These are phyloP conservation scores for Labeo catla DNA, from an alignment of 2,113 vertebrate species.

Conservation along the genomic window DNA sequence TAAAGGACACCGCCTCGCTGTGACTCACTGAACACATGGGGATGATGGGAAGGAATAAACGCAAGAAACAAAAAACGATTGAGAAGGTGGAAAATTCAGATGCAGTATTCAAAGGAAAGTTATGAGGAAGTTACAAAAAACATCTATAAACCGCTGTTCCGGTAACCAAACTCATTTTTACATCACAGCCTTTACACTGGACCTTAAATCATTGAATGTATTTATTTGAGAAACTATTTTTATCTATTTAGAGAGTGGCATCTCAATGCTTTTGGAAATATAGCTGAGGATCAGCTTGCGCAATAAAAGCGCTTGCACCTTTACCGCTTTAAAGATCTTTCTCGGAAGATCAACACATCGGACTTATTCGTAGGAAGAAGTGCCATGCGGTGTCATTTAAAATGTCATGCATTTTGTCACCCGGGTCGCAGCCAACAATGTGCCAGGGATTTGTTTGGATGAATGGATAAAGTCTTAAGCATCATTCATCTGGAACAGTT, in stretches of 20 bases:
- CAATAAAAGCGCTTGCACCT: conserved; percentile 5
- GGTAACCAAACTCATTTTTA: not conserved
- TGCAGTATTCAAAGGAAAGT: not conserved
- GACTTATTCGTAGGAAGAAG: conserved; percentile 17
- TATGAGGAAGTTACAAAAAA: conserved; percentile 3
- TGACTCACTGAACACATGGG: not conserved
- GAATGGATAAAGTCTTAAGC: conserved; percentile 23
- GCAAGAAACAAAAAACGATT: not conserved
- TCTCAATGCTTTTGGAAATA: conserved; percentile 18
- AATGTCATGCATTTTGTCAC: conserved; percentile 39
- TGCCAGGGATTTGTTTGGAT: conserved; percentile 31
- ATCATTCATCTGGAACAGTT: conserved; percentile 23
- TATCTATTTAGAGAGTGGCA: not conserved
- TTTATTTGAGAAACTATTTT: conserved; percentile 19
- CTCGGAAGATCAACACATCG: not conserved
- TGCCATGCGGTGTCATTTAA: conserved; percentile 1
- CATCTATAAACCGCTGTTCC: not conserved
- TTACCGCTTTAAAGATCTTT: conserved; percentile 13
- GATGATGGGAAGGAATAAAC: not conserved
- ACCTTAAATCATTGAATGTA: not conserved
- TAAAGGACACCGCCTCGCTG: not conserved
- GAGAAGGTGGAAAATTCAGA: not conserved
- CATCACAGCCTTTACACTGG: not conserved
- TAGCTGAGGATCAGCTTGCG: conserved; percentile 5
- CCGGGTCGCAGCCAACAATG: conserved; percentile 18